Evolutionary conservation across 2,797 vertebrate genomes (phyloP), one percentile per base, ranked within the genome.

Genomic region (Distichodus sexfasciatus): DNA sequence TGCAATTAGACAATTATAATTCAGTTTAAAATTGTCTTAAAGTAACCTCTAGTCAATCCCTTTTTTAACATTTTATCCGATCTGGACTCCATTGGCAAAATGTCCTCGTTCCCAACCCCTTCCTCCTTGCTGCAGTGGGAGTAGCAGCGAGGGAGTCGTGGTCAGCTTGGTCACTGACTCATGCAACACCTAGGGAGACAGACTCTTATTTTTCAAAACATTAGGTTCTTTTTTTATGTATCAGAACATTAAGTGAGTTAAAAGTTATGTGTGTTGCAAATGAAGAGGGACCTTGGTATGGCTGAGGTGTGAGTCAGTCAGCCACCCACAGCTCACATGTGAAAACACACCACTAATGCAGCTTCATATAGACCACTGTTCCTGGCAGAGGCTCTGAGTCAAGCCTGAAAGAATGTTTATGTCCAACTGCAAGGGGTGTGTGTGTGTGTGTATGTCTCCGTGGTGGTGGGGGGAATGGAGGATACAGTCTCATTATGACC

Each of bases 321-420:
- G 8, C 57, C 57, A 33, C 75, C 71, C 75, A 66, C 71, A 43
- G 59, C 29, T 58, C 60, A 69, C 71, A 63, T 67, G 53, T 17
- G 51, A 48, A 50, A 57, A 29, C 61, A 26, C 69, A 55, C 61
- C 44, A 33, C 65, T 70, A 36, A 46, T 59, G 15, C n/a, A n/a
- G 15, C 71, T 43, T 11, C 47, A 36, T 54, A 54, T 63, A 47
- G 21, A 19, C 23, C 12, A 11, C 17, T 24, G 14, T 74, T 66
- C 66, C 58, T n/a, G 15, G 57, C 50, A 47, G 19, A 58, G 21
- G 46, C 33, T 41, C 61, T 48, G 40, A 58, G 48, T 65, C 58
- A 41, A 41, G 47, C 66, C 28, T 40, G 15, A 48, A 23, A 12
- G 8, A 51, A 58, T 72, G 72, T 53, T 71, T 60, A 63, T 47